phyloP scores from a whole-genome alignment of 2,113 vertebrate species.

The Salvelinus alpinus region DNA sequence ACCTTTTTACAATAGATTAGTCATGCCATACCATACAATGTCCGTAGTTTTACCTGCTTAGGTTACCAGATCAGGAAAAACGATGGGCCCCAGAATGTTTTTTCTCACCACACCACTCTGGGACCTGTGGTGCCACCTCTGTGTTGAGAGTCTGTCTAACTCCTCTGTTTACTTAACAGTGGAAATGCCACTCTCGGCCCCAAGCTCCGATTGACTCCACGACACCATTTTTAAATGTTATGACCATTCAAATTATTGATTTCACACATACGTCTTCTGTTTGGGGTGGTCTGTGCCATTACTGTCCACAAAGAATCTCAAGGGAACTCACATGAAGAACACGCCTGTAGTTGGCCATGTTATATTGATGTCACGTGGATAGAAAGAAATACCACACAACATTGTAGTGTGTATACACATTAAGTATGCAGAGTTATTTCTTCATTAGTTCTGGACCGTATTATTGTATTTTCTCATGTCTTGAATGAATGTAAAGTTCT shows the following conservation, averaged over 20 bases:
- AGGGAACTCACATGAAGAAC: background rate
- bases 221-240: slow-evolving; percentile 3
- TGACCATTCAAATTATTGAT: slow-evolving; percentile 37
- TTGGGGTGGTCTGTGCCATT: background rate
- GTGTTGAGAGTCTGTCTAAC: slow-evolving; percentile 14
- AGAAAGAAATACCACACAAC: background rate
- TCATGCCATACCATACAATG: no score
- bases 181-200: background rate
- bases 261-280: background rate
- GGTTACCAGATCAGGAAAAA: no score
- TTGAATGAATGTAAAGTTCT: no score
- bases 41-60: no score
- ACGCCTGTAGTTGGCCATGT: background rate
- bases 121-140: background rate
- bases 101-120: no score
- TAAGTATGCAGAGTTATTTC: no score
- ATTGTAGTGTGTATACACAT: background rate
- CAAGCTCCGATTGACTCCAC: background rate
- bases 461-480: no score
- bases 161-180: slow-evolving; percentile 1
- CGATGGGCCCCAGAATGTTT: no score
- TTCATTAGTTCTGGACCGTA: no score
- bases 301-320: background rate
- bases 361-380: background rate
- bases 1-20: no score